A percentile compares a stretch with the other conserved stretches of the same genome.
These are phyloP conservation scores for Lepidothrix coronata DNA, from an alignment of 2,113 vertebrate genomes.

Conservation along the genomic window DNA sequence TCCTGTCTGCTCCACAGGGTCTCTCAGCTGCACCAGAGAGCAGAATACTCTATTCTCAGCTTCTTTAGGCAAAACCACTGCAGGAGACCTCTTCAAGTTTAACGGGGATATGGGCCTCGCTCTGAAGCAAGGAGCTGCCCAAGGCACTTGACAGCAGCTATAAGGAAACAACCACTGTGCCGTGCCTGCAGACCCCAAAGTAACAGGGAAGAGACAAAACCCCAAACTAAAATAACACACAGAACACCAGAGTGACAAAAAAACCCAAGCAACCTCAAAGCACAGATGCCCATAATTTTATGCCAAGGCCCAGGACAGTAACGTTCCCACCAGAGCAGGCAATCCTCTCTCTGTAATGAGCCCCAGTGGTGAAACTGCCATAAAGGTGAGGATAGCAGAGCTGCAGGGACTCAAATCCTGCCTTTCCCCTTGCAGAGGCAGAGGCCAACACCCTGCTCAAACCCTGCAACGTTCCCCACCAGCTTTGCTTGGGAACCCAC, in stretches of 20 bases:
- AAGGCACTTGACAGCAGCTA: neutral
- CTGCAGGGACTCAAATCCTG: neutral
- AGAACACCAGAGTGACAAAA: neutral
- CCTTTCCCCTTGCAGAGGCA: neutral
- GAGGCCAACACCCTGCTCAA: neutral
- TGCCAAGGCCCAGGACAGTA: neutral
- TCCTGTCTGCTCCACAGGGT: fast-evolving
- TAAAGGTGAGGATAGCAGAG: neutral
- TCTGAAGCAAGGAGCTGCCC: neutral
- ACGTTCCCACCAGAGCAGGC: neutral
- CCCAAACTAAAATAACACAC: neutral
- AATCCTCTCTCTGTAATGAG: neutral
- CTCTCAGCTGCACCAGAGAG: neutral
- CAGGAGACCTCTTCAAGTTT: neutral
- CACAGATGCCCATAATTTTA: neutral
- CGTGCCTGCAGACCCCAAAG: neutral
- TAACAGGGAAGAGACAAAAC: neutral
- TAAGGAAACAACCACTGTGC: neutral
- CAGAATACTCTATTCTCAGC: neutral
- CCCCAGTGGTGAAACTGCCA: fast-evolving
- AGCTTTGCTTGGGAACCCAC: neutral
- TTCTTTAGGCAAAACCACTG: neutral
- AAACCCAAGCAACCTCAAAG: neutral
- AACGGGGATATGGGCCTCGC: neutral
- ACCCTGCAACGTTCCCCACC: neutral